Conservation (phyloP, 2,888 invertebrate species). For the Scelioninae gen. 1 region DNA sequence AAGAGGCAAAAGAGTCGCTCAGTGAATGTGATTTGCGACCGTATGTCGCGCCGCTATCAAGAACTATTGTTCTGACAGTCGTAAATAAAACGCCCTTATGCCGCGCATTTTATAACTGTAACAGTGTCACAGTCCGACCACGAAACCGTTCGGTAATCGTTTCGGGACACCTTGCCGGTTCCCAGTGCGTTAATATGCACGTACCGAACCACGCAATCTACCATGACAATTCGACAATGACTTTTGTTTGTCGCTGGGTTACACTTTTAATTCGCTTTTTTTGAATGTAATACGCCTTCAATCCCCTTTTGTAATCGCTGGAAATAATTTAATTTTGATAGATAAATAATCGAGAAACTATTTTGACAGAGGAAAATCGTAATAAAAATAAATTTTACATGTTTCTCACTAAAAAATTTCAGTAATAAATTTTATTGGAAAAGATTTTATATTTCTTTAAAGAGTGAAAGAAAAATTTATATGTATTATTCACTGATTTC, state of each 20-base stretch:
- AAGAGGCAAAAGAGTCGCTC: conserved; percentile 38
- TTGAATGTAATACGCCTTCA: not conserved
- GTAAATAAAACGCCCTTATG: conserved; percentile 75
- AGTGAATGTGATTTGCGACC: conserved; percentile 74
- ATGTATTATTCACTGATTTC: too few species aligned
- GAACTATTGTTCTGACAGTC: conserved; percentile 71
- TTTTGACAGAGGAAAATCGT: too few species aligned
- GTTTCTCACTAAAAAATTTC: too few species aligned
- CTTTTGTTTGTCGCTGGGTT: conserved; percentile 45
- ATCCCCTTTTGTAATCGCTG: too few species aligned
- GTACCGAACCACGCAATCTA: conserved; percentile 34
- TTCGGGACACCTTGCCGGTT: conserved; percentile 54
- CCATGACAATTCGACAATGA: conserved; percentile 54
- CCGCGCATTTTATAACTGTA: conserved; percentile 69
- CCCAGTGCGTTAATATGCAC: conserved; percentile 42
- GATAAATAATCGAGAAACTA: not conserved
- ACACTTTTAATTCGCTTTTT: conserved; percentile 35
- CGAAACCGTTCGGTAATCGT: conserved; percentile 55
- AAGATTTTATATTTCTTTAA: too few species aligned
- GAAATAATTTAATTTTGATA: not conserved
- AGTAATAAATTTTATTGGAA: too few species aligned
- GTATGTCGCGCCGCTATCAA: conserved; percentile 71
- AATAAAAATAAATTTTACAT: too few species aligned
- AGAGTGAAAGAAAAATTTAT: too few species aligned
- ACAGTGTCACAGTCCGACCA: conserved; percentile 43